Evolutionary conservation across 2,113 vertebrate species (phyloP).

Genomic region (Microcebus ravelobensis): DNA sequence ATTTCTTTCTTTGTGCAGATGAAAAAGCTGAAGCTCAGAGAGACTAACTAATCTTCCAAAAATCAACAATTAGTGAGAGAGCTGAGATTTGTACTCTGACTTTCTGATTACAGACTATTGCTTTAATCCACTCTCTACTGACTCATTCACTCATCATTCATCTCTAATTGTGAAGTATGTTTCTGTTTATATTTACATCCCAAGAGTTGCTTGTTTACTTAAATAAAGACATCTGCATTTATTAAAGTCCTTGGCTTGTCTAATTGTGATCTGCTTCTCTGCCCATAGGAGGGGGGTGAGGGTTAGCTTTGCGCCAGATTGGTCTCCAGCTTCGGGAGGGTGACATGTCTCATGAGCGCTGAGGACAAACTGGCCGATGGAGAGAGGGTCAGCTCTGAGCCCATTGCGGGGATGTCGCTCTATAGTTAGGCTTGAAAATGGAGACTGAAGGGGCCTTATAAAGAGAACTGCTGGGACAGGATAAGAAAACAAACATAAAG

Average conservation of each 20-base stretch:
- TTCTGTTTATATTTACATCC: constrained; percentile 12
- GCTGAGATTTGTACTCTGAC: not conserved
- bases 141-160: not conserved
- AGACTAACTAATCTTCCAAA: not conserved
- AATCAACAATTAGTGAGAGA: not conserved
- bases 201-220: not conserved
- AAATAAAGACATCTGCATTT: constrained; percentile 2
- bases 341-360: not conserved
- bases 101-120: not conserved
- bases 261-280: not conserved
- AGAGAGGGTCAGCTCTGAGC: not conserved
- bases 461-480: not conserved
- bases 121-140: not conserved
- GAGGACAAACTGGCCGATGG: too few species aligned
- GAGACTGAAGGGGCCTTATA: not conserved
- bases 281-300: not conserved
- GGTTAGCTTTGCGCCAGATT: not conserved
- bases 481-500: not conserved
- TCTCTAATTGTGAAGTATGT: not conserved
- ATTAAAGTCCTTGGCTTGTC: not conserved
- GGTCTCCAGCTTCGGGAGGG: not conserved
- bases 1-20: not conserved
- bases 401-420: not conserved
- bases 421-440: not conserved
- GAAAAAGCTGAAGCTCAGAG: not conserved